Base-by-base conservation (phyloP, 2,888 invertebrate species). In the Scaptomyza tumidula region DNA sequence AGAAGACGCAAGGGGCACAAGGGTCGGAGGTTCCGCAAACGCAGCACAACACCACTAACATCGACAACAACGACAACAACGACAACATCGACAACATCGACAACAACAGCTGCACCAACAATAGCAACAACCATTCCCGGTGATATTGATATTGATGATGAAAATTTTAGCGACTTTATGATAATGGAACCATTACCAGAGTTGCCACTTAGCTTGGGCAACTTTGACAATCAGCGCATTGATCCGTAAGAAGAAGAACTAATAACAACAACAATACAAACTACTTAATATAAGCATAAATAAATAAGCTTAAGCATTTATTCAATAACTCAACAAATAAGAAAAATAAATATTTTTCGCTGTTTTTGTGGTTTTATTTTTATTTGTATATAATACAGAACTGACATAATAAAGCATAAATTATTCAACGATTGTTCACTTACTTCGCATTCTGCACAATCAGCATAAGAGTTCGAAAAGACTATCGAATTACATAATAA, bases 201-300 rank as follows among this genome's bases (percentile, higher is more conserved):
- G 11, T n/a, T 75, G 56, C 79, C 87, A 10, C 55, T 81, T 0
- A 14, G 65, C 0, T 57, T 88, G 27, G 85, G 88, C 41, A 85
- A 86, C 46, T 53, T 84, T 29, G n/a, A 62, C 3, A 88, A 84
- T 41, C 37, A 78, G 7, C 76, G 78, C 52, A 88, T 88, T 0
- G 61, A 55, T 9, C 31, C 49, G 13, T 82, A 50, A 24, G 6
- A 3, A 24, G 24, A 24, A 24, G 1, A 24, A 3, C 24, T 3
- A 24, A 19, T 19, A 19, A 19, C 19, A 19, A 19, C 2, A 19
- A 19, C 19, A 19, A 19, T 2, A 19, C 19, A 1, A 27, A 39
- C 9, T 14, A 24, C 16, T 11, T 35, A 19, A 24, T n/a, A 60
- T 44, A 31, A 44, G n/a, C 16, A 43, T 31, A 1, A 31, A n/a